phyloP scores from a whole-genome alignment of 2,113 vertebrate species.

The Poecile atricapillus region DNA sequence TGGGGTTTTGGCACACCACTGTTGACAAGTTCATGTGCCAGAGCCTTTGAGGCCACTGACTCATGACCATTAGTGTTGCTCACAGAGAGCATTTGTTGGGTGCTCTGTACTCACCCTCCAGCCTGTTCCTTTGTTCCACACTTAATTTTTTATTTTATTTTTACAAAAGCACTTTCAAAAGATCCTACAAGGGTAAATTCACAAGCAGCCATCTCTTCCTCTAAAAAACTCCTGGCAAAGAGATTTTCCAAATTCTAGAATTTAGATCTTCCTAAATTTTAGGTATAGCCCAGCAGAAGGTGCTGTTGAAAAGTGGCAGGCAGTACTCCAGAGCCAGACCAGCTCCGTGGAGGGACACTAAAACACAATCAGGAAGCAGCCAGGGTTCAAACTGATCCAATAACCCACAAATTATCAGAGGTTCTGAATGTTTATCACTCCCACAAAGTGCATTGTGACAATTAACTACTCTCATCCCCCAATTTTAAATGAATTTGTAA shows the following conservation, averaged over 20 bases:
- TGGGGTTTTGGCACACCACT: neutral
- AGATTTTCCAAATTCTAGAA: neutral
- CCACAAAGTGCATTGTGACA: neutral
- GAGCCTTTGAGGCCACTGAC: neutral
- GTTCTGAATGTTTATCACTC: neutral
- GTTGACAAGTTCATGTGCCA: neutral
- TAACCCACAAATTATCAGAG: neutral
- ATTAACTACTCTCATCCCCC: neutral
- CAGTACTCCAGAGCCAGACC: neutral
- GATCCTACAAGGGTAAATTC: neutral
- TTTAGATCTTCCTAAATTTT: neutral
- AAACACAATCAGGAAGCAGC: neutral
- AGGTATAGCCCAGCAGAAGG: neutral
- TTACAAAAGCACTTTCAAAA: neutral
- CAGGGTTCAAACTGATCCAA: neutral
- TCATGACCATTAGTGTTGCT: fast-evolving
- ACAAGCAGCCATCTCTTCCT: neutral
- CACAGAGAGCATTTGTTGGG: neutral
- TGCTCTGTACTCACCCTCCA: neutral
- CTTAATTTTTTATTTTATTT: neutral
- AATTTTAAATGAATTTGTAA: neutral
- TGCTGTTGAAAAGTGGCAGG: neutral
- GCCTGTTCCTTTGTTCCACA: neutral
- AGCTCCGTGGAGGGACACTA: neutral
- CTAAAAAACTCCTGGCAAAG: neutral